Evolutionary conservation across 2,797 vertebrate species (phyloP).

Genomic region (Nasua narica): DNA sequence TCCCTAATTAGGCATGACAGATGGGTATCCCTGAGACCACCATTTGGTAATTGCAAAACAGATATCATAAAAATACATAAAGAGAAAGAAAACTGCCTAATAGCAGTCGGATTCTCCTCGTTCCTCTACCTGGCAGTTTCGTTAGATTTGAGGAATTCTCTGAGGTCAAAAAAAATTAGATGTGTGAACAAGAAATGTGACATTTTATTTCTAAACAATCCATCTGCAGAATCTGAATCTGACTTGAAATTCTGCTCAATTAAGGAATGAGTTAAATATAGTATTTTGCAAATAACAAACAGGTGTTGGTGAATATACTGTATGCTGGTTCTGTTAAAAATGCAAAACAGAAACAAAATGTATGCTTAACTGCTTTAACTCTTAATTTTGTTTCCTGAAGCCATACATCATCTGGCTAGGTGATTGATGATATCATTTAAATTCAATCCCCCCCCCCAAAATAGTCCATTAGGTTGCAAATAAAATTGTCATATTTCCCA

Average conservation of each 20-base stretch:
- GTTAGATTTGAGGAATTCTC: slow-evolving; percentile 62
- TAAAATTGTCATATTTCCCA: slow-evolving; percentile 67
- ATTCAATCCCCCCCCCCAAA: slow-evolving; percentile 35
- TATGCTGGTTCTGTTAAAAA: slow-evolving; percentile 40
- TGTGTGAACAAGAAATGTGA: slow-evolving; percentile 62
- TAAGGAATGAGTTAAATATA: slow-evolving; percentile 57
- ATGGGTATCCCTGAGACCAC: slow-evolving; percentile 62
- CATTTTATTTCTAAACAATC: slow-evolving; percentile 60
- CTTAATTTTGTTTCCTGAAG: slow-evolving; percentile 62
- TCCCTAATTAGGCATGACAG: slow-evolving; percentile 69
- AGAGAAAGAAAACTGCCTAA: slow-evolving; percentile 27
- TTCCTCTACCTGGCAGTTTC: slow-evolving; percentile 22
- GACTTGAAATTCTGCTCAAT: slow-evolving; percentile 29
- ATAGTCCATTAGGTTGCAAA: slow-evolving; percentile 49
- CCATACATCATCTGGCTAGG: slow-evolving; percentile 56
- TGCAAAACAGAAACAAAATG: slow-evolving; percentile 60
- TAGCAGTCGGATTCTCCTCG: neutral
- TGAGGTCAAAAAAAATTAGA: slow-evolving; percentile 63
- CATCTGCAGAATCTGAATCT: slow-evolving; percentile 52
- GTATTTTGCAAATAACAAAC: slow-evolving; percentile 51
- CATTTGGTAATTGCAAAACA: slow-evolving; percentile 55
- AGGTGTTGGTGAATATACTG: slow-evolving; percentile 35
- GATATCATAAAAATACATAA: slow-evolving; percentile 56
- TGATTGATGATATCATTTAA: slow-evolving; percentile 70
- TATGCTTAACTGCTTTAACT: slow-evolving; percentile 59